Evolutionary conservation across 2,888 invertebrate species (phyloP).

Genomic region (Ophioninae sp.): DNA sequence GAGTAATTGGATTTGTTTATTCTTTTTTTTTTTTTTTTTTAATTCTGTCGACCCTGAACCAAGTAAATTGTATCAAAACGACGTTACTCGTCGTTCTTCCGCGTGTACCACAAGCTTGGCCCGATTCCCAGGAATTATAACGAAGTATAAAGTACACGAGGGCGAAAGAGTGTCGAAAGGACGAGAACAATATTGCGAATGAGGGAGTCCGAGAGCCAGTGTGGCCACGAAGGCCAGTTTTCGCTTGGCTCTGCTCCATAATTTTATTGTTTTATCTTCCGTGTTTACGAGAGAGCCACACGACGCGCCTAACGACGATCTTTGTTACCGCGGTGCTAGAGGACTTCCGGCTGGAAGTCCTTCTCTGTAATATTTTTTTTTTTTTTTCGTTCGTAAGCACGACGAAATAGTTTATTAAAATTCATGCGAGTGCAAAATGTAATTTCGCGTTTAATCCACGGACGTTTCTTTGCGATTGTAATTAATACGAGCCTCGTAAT

Average conservation of each 20-base stretch:
- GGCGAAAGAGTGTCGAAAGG: conserved; percentile 50
- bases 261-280: conserved; percentile 76
- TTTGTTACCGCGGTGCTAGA: conserved; percentile 31
- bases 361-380: conserved; percentile 34
- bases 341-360: conserved; percentile 5
- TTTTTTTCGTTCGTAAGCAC: not conserved
- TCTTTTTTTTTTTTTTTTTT: not conserved
- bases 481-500: not conserved
- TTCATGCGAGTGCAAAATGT: not conserved
- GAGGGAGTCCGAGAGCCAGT: conserved; percentile 57
- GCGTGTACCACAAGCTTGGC: conserved; percentile 43
- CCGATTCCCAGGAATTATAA: conserved; percentile 55
- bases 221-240: conserved; percentile 66
- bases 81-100: conserved; percentile 39
- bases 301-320: conserved; percentile 31
- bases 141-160: conserved; percentile 44
- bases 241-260: conserved; percentile 74
- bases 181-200: conserved; percentile 59
- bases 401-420: conserved; percentile 5
- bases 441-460: not conserved
- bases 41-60: conserved; percentile 10
- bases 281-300: conserved; percentile 67
- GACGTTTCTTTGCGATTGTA: not conserved
- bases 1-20: not conserved
- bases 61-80: conserved; percentile 35